Base-by-base conservation (phyloP, 2,888 invertebrate genomes). In the Apodemia duryi region DNA sequence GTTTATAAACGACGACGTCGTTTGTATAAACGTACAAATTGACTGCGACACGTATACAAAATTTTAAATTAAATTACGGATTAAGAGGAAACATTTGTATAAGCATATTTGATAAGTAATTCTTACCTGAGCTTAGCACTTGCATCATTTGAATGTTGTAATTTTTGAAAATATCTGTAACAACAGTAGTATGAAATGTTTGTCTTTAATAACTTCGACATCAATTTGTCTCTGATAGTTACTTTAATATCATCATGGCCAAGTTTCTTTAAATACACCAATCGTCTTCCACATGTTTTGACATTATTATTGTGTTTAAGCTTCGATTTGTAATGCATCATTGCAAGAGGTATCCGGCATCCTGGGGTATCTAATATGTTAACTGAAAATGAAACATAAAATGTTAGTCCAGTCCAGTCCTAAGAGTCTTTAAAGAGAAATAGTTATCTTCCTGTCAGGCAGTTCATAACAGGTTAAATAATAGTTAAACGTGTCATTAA, bases 261-360 rank as follows among this genome's bases (percentile, higher is more conserved):
- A 32, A 77, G 67, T 79, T 81, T 87, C 69, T 77, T 79, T 38
- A 89, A 67, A 71, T 79, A 84, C 3, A 89, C 79, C 1, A 85
- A 83, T 66, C 90, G 76, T 71, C 75, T 77, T 7, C 85, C 87
- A 71, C 90, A 90, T 0, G 70, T 73, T 6, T 68, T 63, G 10
- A 11, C 29, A 11, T 32, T 57, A 13, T 38, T 61, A n/a, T 61
- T 61, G 10, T 61, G 51, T 21, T 38, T 61, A 11, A 13, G 49
- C 6, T 60, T 71, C 57, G 73, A 61, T 65, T 76, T 69, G 65
- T 84, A 88, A 41, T 79, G 66, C 7, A 86, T 69, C 69, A 79
- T 70, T 21, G 72, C 66, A 57, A 81, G 43, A 1, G 89, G 90
- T 67, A 90, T 89, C 76, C 82, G 77, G 69, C 90, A 89, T 2